Percentiles rank a stretch among this genome's conserved stretches.
These are phyloP conservation scores for Pelosia muscerda DNA, from an alignment of 2,888 invertebrate species.

Conservation along the genomic window DNA sequence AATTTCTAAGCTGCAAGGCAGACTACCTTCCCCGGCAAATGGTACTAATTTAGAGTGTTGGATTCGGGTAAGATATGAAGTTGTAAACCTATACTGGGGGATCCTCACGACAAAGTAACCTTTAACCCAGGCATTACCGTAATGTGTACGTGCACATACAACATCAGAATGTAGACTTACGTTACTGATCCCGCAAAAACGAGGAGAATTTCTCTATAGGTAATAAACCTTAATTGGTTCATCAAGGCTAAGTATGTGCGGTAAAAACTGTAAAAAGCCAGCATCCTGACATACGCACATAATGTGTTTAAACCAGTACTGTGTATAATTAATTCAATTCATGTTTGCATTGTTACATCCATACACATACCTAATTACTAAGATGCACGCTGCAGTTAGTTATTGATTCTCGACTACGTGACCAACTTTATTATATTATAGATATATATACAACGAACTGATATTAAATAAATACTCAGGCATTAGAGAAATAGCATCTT, in stretches of 20 bases:
- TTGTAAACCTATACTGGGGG: background rate
- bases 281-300: constrained; percentile 11
- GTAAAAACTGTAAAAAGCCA: constrained; percentile 24
- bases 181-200: background rate
- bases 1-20: background rate
- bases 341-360: constrained; percentile 56
- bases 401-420: constrained; percentile 39
- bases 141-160: background rate
- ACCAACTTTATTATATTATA: constrained; percentile 18
- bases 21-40: background rate
- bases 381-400: constrained; percentile 52
- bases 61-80: background rate
- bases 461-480: background rate
- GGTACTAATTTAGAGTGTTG: background rate
- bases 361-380: constrained; percentile 54
- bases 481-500: constrained; percentile 1
- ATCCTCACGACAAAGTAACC: background rate
- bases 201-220: background rate
- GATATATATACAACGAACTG: constrained; percentile 9
- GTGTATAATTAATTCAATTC: constrained; percentile 62
- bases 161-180: background rate
- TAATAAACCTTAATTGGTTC: constrained; percentile 8
- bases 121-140: background rate
- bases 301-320: constrained; percentile 49
- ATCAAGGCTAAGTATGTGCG: constrained; percentile 2